Evolutionary conservation across 2,888 invertebrate genomes (phyloP).

Genomic region (Perithous albicinctus): DNA sequence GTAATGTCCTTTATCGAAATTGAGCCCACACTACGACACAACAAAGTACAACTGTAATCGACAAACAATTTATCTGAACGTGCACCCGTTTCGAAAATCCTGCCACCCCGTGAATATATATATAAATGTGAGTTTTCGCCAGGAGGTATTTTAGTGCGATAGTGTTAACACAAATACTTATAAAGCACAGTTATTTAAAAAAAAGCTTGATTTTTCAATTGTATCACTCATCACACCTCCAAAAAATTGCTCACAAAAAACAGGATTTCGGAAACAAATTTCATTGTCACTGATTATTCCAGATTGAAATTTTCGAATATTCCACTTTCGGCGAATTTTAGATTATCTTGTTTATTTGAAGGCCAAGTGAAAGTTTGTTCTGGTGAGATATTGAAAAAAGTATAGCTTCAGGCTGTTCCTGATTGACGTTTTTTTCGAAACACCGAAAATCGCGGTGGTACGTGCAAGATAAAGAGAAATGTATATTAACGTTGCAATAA

Average conservation of each 20-base stretch:
- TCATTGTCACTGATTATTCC: background rate
- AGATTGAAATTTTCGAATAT: background rate
- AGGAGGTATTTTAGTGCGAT: no score
- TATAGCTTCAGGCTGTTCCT: no score
- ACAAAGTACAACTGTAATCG: background rate
- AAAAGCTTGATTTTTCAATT: background rate
- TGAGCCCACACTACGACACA: conserved; percentile 88
- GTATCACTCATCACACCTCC: background rate
- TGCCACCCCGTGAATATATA: no score
- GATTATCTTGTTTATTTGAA: no score
- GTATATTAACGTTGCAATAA: no score
- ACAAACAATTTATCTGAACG: background rate
- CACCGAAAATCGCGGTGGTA: no score
- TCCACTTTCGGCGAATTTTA: background rate
- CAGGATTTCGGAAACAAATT: background rate
- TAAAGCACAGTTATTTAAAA: background rate
- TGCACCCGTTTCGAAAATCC: background rate
- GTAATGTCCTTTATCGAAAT: conserved; percentile 94
- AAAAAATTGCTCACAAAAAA: background rate
- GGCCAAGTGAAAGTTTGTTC: no score
- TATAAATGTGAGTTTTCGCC: no score
- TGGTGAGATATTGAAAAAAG: no score
- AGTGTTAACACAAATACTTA: no score
- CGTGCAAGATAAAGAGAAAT: no score
- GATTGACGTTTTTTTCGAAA: no score